A percentile compares a stretch with the other conserved stretches of the same genome.
phyloP scores from a whole-genome alignment of 2,888 invertebrate genomes.

The Lasioglossum morio region DNA sequence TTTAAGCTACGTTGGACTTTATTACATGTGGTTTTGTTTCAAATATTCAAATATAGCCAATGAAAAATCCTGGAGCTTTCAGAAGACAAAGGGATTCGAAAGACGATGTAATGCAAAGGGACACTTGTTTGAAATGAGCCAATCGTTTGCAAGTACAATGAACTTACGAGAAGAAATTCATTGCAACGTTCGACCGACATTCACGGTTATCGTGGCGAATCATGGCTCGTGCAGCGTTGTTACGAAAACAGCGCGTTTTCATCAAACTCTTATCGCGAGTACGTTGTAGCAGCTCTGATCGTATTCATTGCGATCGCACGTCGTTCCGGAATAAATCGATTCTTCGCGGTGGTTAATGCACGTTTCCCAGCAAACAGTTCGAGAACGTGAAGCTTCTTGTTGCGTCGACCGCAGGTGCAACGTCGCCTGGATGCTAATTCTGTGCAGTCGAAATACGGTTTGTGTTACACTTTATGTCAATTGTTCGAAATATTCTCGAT shows the following conservation, averaged over 20 bases:
- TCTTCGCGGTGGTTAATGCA: slow-evolving; percentile 13
- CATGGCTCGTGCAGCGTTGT: slow-evolving; percentile 13
- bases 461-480: not conserved
- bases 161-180: slow-evolving; percentile 39
- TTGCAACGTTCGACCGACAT: slow-evolving; percentile 28
- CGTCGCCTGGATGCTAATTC: not conserved
- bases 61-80: too few relatives aligned
- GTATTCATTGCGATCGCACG: not conserved
- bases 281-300: not conserved
- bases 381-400: not conserved
- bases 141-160: slow-evolving; percentile 44
- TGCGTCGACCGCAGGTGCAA: not conserved
- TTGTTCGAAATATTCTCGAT: not conserved
- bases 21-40: too few relatives aligned
- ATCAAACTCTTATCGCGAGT: slow-evolving; percentile 48
- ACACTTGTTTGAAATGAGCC: not conserved
- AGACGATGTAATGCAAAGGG: not conserved
- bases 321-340: slow-evolving; percentile 31
- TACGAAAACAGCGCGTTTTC: slow-evolving; percentile 55
- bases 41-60: too few relatives aligned
- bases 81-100: not conserved
- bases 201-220: slow-evolving; percentile 47
- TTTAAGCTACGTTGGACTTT: too few relatives aligned
- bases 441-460: not conserved
- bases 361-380: not conserved